Percentiles rank a stretch among this genome's conserved stretches.
These are phyloP conservation scores for Apotomis betuletana DNA, from an alignment of 2,888 invertebrate genomes.

Conservation along the genomic window DNA sequence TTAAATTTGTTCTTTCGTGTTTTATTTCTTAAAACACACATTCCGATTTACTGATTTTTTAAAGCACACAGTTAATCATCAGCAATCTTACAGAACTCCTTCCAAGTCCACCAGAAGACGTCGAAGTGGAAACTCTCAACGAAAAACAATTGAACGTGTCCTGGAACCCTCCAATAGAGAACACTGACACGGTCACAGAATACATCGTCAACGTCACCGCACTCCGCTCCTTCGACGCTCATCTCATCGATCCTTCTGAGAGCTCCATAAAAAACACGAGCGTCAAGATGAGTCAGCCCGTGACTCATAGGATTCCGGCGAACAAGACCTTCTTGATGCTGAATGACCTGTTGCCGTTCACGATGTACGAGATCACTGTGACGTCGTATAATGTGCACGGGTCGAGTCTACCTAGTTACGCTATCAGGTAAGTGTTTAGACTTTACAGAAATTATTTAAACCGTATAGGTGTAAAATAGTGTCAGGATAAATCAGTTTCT, in stretches of 20 bases:
- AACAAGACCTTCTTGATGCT: conserved; percentile 84
- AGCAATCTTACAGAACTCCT: conserved; percentile 83
- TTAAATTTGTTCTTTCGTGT: too few relatives aligned
- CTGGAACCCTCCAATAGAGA: conserved; percentile 87
- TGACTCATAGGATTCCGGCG: conserved; percentile 82
- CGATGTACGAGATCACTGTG: conserved; percentile 92
- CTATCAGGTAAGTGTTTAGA: conserved; percentile 80
- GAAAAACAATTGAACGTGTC: conserved; percentile 88
- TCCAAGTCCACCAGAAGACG: conserved; percentile 89
- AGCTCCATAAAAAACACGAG: conserved; percentile 64
- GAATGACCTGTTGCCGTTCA: conserved; percentile 87
- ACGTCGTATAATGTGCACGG: conserved; percentile 89
- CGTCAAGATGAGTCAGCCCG: conserved; percentile 55
- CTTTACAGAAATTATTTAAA: too few relatives aligned
- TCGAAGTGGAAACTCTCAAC: conserved; percentile 88
- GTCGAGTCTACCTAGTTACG: conserved; percentile 89
- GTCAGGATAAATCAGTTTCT: too few relatives aligned
- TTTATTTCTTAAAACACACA: too few relatives aligned
- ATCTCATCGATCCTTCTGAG: conserved; percentile 78
- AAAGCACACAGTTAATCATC: not conserved
- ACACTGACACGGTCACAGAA: conserved; percentile 85
- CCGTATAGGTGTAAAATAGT: too few relatives aligned
- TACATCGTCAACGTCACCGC: conserved; percentile 89
- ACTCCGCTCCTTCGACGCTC: conserved; percentile 86
- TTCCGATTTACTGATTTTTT: not conserved